Percentiles rank a stretch among this genome's conserved stretches.
These are phyloP conservation scores for Apeltes quadracus DNA, from an alignment of 2,113 vertebrate genomes.

Conservation along the genomic window DNA sequence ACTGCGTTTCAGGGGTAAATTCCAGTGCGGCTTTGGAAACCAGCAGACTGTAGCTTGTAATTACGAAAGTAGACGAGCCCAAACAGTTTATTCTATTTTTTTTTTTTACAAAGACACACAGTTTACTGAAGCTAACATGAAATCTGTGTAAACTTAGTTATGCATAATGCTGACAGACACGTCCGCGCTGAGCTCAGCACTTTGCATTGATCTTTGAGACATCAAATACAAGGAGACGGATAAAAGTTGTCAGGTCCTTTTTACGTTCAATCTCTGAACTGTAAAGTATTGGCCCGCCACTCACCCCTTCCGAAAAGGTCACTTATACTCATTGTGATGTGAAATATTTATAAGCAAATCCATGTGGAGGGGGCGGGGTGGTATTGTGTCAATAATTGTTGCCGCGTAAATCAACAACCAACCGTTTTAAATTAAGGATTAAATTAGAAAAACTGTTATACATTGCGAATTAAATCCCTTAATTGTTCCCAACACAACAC, in stretches of 20 bases:
- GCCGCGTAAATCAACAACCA: background rate
- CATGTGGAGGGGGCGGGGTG: background rate
- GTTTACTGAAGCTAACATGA: background rate
- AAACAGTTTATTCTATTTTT: background rate
- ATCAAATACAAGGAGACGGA: slow-evolving; percentile 52
- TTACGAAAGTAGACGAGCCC: slow-evolving; percentile 48
- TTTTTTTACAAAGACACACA: slow-evolving; percentile 10
- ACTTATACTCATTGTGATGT: slow-evolving; percentile 17
- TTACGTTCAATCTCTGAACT: slow-evolving; percentile 60
- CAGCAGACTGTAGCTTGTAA: slow-evolving; percentile 75
- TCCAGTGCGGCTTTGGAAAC: slow-evolving; percentile 73
- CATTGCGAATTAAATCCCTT: background rate
- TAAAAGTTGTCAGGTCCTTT: slow-evolving; percentile 57
- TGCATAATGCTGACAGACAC: slow-evolving; percentile 51
- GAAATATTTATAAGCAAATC: slow-evolving; percentile 25
- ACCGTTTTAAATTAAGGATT: background rate
- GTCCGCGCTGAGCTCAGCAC: slow-evolving; percentile 53
- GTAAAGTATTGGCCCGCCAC: slow-evolving; percentile 51
- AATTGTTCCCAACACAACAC: background rate
- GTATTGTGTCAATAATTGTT: background rate
- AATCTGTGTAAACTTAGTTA: slow-evolving; percentile 38
- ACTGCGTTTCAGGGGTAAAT: slow-evolving; percentile 72
- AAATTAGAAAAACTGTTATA: background rate
- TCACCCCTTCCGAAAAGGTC: slow-evolving; percentile 30
- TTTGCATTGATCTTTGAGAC: slow-evolving; percentile 70